Base-by-base conservation (phyloP, 2,888 invertebrate genomes). In the Caenorhabditis sp. region DNA sequence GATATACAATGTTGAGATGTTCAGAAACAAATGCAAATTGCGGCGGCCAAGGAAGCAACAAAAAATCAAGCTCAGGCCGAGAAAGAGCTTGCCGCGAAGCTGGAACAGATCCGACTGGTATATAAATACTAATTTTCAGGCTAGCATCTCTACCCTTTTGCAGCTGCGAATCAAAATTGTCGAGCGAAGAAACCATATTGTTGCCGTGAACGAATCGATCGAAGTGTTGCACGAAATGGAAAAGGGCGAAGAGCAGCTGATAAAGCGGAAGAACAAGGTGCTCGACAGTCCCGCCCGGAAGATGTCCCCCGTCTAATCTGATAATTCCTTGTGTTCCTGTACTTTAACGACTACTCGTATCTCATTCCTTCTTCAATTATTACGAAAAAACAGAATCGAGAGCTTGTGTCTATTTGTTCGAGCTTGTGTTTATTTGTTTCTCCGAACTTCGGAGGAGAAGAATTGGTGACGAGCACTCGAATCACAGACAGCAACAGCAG, bases 101-200 rank as follows among this genome's bases (percentile, higher is more conserved):
- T 63, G 2, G 72, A 72, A n/a, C 48, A 43, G n/a, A 72, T 72
- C 32, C 48, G 72, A 52, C 15, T 27, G 41, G 66, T 66, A 8
- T 17, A 22, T 46, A 20, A 9, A 22, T 32, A 7, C n/a, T 30
- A 15, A 50, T 5, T 15, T 9, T 30, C 9, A 2, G 2, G 15
- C 46, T 8, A 32, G 32, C 17, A 15, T 32, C 8, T 32, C 30
- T 32, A 2, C 9, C 3, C 32, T 2, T n/a, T 52, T 52, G 11
- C 56, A 72, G 63, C 56, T 72, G 13, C 72, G 72, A 5, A 50
- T 63, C 27, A 37, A 72, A 50, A 3, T 72, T 1, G 50, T 26
- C 9, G 27, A 48, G 22, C 30, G 26, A 11, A 17, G 26, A 9
- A 27, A 24, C n/a, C 39, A 62, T n/a, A 41, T 56, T 13, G 56